Evolutionary conservation across 2,797 vertebrate genomes (phyloP).

Genomic region (Aphelocoma californica): DNA sequence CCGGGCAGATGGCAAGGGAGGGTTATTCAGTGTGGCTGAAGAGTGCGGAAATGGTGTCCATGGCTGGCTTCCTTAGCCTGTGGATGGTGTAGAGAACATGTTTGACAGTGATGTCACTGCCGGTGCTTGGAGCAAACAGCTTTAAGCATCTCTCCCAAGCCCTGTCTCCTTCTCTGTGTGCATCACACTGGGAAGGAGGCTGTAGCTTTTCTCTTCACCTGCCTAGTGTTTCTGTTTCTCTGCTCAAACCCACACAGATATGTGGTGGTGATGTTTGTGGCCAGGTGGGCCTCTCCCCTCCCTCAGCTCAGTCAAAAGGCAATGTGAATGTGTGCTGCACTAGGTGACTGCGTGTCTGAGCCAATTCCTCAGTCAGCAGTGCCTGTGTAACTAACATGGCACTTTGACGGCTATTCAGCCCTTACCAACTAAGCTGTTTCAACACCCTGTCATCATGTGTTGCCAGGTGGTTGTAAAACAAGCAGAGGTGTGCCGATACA

Average conservation of each 20-base stretch:
- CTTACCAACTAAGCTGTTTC: slow-evolving; percentile 46
- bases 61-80: neutral
- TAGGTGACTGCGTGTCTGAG: slow-evolving; percentile 54
- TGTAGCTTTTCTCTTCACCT: neutral
- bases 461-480: slow-evolving; percentile 67
- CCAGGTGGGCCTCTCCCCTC: neutral
- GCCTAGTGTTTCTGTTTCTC: neutral
- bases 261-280: neutral
- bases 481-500: slow-evolving; percentile 28
- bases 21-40: neutral
- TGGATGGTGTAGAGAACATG: neutral
- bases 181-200: neutral
- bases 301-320: neutral
- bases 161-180: neutral
- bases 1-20: neutral
- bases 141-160: neutral
- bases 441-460: slow-evolving; percentile 39
- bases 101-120: neutral
- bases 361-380: slow-evolving; percentile 60
- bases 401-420: slow-evolving; percentile 54
- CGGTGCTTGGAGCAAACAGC: neutral
- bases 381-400: slow-evolving; percentile 40
- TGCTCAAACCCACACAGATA: neutral
- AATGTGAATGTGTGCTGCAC: neutral
- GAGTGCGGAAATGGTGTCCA: neutral